phyloP scores from a whole-genome alignment of 2,888 invertebrate genomes.

The Pyralis farinalis region DNA sequence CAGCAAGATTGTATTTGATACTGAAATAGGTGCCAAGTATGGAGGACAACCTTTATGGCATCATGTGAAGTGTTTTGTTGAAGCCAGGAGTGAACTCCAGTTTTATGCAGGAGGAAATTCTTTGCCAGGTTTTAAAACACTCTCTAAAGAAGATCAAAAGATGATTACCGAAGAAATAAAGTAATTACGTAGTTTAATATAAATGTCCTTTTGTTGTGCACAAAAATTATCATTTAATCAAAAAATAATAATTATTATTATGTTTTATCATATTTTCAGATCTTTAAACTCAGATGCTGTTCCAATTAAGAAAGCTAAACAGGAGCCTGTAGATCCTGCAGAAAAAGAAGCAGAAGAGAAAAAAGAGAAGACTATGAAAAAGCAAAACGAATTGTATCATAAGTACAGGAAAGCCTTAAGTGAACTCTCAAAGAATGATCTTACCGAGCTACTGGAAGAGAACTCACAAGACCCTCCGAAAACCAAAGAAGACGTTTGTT shows the following conservation, averaged over 20 bases:
- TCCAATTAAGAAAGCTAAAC: constrained; percentile 86
- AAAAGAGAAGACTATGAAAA: constrained; percentile 81
- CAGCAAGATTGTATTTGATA: constrained; percentile 92
- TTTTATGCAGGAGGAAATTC: constrained; percentile 87
- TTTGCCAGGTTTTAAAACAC: constrained; percentile 87
- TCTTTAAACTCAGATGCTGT: constrained; percentile 71
- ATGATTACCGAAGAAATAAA: constrained; percentile 83
- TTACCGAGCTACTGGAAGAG: constrained; percentile 83
- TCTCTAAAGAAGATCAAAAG: constrained; percentile 87
- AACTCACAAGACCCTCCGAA: constrained; percentile 87
- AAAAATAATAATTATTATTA: too few relatives aligned
- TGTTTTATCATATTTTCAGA: constrained; percentile 22
- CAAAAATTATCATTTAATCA: too few relatives aligned
- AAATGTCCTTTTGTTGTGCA: too few relatives aligned
- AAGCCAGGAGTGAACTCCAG: constrained; percentile 84
- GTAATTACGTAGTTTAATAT: constrained; percentile 34
- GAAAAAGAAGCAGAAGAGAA: constrained; percentile 73
- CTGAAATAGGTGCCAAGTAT: constrained; percentile 88
- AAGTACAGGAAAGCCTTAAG: constrained; percentile 54
- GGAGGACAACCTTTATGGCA: constrained; percentile 95
- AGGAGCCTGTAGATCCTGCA: constrained; percentile 78
- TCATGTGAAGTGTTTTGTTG: constrained; percentile 94
- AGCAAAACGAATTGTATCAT: constrained; percentile 84
- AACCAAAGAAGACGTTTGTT: constrained; percentile 84
- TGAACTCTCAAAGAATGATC: constrained; percentile 81